Conservation (phyloP, 2,113 vertebrate species). For the human region GRCh38 chr6:162029501-162030000, state of each 20-base stretch:
- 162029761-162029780: neutral
- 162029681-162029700: neutral
- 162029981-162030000: no score
- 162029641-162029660: neutral
- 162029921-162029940: no score
- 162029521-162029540: fast-evolving
- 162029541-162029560: fast-evolving
- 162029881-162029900: no score
- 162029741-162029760: neutral
- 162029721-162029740: neutral
- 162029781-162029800: neutral
- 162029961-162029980: no score
- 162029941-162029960: no score
- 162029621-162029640: no score
- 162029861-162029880: no score
- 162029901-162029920: no score
- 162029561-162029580: neutral
- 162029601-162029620: neutral
- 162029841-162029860: neutral
- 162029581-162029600: fast-evolving
- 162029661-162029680: no score
- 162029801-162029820: neutral
- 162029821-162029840: neutral
- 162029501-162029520: fast-evolving
- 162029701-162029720: neutral